Base-by-base conservation (phyloP, 1,140 invertebrate species). In the Drosophila dunni region DNA sequence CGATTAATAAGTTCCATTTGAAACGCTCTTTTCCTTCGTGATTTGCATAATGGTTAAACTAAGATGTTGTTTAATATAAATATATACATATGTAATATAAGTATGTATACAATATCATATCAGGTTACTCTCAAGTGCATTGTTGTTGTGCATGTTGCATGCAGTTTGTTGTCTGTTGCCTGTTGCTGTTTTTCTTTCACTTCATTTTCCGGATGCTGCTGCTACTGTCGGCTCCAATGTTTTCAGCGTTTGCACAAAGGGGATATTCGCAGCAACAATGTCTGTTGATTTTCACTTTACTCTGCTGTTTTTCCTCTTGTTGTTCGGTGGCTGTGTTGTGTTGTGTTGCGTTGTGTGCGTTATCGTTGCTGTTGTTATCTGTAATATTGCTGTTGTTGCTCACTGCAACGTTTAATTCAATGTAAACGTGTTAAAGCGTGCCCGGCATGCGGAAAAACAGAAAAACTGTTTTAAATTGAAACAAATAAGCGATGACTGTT, bases 371-470 rank as follows among this genome's bases (percentile, higher is more conserved):
- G 61, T 66, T 62, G 70, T 53, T 70, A 68, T 67, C 72, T 60
- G 58, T 70, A 38, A 64, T 60, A 51, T 40, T 65, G 60, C 50
- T 50, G 48, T 56, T 58, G 46, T 65, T 60, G 53, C 38, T 65
- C 46, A 67, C 71, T 70, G 57, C 67, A 78, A 75, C 76, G 65
- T 86, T 88, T 79, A 86, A 89, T 88, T 86, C 83, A 88, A 88
- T 86, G 84, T 83, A 80, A 86, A 88, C 76, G 83, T 78, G 83
- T 81, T 89, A 83, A 86, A 83, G 83, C 78, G 79, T 86, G 63
- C 46, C 50, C 76, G 50, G 84, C 69, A 73, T 78, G 77, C 84
- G 58, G 67, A 79, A 79, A 51, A 83, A 77, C 60, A 75, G 46
- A 64, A 61, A 69, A 86, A 77, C 69, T 42, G 44, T 65, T 72